Evolutionary conservation across 2,888 invertebrate species (phyloP).

Genomic region (Maniola hyperantus): DNA sequence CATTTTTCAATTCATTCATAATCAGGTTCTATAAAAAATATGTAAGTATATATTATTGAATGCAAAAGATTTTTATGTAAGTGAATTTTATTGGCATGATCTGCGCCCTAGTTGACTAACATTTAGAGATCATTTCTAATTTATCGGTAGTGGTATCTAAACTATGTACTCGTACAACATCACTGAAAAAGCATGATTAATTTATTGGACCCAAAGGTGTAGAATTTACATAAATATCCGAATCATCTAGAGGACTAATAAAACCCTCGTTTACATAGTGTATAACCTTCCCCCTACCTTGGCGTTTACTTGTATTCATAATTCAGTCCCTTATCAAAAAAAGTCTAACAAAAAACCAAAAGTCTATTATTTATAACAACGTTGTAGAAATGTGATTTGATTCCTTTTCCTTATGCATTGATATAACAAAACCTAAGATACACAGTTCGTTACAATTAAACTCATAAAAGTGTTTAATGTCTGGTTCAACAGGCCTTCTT

Average conservation of each 20-base stretch:
- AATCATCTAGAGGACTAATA: slow-evolving; percentile 58
- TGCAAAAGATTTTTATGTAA: neutral
- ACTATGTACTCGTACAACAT: slow-evolving; percentile 12
- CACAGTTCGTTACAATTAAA: slow-evolving; percentile 2
- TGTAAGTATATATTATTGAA: neutral
- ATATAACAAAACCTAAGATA: slow-evolving; percentile 12
- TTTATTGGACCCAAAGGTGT: slow-evolving; percentile 75
- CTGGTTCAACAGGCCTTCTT: neutral
- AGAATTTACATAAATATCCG: slow-evolving; percentile 50
- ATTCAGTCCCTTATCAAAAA: slow-evolving; percentile 41
- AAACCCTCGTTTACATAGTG: slow-evolving; percentile 50
- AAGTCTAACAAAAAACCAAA: slow-evolving; percentile 51
- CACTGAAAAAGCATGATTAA: slow-evolving; percentile 12
- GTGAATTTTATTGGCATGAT: slow-evolving; percentile 13
- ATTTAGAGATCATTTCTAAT: slow-evolving; percentile 3
- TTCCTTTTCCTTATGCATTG: slow-evolving; percentile 17
- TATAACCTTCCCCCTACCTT: slow-evolving; percentile 77
- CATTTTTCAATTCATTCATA: neutral
- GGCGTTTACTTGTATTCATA: slow-evolving; percentile 59
- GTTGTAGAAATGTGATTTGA: slow-evolving; percentile 33
- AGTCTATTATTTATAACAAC: slow-evolving; percentile 31
- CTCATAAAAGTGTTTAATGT: neutral
- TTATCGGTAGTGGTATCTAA: neutral
- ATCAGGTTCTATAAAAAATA: neutral
- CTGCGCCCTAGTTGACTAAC: slow-evolving; percentile 4